Percentiles rank a stretch among this genome's conserved stretches.
These are phyloP conservation scores for Eueremaeus valkanovi DNA, from an alignment of 2,888 invertebrate species.

Conservation along the genomic window DNA sequence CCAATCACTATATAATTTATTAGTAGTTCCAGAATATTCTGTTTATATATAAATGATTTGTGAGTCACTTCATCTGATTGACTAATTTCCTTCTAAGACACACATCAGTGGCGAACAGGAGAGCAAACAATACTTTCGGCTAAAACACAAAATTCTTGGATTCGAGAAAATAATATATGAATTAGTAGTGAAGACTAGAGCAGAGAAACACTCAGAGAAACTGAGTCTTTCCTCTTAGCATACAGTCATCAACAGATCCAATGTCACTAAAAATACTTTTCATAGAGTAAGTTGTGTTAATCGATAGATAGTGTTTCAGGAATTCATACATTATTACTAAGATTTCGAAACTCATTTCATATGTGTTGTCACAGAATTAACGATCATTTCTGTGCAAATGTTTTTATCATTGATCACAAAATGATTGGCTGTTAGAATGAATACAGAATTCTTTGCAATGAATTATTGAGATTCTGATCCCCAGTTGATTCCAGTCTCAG, in stretches of 20 bases:
- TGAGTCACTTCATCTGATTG: background rate
- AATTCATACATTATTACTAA: no score
- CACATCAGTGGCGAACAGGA: background rate
- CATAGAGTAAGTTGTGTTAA: no score
- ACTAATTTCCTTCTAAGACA: background rate
- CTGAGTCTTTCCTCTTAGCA: no score
- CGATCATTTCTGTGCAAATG: background rate
- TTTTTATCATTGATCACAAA: background rate
- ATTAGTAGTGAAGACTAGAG: conserved; percentile 7
- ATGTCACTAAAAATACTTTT: no score
- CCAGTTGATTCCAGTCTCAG: background rate
- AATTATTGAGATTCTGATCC: background rate
- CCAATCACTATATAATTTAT: no score
- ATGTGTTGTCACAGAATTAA: no score
- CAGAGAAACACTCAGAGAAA: no score
- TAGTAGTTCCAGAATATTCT: background rate
- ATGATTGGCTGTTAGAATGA: background rate
- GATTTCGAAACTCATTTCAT: no score
- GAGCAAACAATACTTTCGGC: background rate
- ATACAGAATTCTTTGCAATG: background rate
- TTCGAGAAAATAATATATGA: background rate
- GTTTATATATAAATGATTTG: no score
- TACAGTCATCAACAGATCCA: background rate
- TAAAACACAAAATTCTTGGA: background rate
- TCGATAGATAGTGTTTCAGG: no score